These are phyloP conservation scores for Antechinus flavipes DNA, from an alignment of 2,113 vertebrate species.

Conservation along the genomic window DNA sequence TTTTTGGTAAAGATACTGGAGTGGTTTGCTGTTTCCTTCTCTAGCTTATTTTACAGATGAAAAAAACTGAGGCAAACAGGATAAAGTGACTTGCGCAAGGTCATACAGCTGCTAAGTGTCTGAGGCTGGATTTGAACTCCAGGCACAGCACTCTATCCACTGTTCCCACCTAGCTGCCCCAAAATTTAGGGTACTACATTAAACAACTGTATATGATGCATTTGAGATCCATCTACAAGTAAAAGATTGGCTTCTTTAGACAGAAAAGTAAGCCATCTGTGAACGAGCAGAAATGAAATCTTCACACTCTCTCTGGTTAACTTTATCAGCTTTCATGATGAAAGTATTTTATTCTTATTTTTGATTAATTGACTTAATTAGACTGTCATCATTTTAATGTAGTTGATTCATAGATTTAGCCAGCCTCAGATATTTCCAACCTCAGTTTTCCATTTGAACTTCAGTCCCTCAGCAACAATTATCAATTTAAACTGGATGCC, in stretches of 20 bases:
- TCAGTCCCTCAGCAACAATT: background rate
- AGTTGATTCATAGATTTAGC: background rate
- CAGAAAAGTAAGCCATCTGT: background rate
- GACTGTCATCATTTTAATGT: background rate
- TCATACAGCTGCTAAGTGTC: background rate
- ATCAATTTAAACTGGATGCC: background rate
- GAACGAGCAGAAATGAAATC: background rate
- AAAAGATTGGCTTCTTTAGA: background rate
- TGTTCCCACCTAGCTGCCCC: background rate
- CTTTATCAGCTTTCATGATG: background rate
- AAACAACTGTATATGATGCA: background rate
- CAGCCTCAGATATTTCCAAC: background rate
- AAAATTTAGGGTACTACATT: background rate
- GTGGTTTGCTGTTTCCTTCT: background rate
- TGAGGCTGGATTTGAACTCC: background rate
- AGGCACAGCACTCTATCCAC: background rate
- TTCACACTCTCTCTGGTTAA: background rate
- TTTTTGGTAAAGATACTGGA: background rate
- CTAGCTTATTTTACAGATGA: background rate
- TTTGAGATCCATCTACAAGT: background rate
- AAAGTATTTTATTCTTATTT: background rate
- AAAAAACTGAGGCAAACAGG: background rate
- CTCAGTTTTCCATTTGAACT: background rate
- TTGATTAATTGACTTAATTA: constrained; percentile 1
- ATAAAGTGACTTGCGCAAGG: background rate